Evolutionary conservation across 2,113 vertebrate species (phyloP).

Genomic region (Dromiciops gliroides): DNA sequence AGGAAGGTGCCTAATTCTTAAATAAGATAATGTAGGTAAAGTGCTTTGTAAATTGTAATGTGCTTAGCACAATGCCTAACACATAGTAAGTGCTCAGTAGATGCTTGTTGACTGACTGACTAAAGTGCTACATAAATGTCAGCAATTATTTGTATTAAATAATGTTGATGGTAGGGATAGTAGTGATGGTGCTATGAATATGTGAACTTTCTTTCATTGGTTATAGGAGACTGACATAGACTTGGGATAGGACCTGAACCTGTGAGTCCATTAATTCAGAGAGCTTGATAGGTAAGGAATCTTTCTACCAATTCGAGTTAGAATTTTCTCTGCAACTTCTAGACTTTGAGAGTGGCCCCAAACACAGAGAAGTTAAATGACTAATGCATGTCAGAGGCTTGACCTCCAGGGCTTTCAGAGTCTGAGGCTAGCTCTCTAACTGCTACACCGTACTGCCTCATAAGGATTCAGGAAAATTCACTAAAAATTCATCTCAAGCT

Average conservation of each 20-base stretch:
- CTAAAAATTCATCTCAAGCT: not conserved
- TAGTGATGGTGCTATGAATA: not conserved
- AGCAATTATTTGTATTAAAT: not conserved
- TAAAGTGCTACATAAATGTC: not conserved
- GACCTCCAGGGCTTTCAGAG: not conserved
- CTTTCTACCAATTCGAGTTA: not conserved
- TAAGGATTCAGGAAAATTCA: not conserved
- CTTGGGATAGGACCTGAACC: not conserved
- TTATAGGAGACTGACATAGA: not conserved
- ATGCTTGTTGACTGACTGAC: not conserved
- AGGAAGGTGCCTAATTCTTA: not conserved
- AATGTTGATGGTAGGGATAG: not conserved
- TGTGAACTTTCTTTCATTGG: not conserved
- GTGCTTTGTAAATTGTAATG: not conserved
- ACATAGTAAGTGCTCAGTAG: not conserved
- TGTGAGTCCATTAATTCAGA: not conserved
- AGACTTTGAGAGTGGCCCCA: not conserved
- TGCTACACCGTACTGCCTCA: not conserved
- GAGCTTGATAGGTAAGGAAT: not conserved
- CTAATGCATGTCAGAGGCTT: not conserved
- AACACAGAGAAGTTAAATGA: not conserved
- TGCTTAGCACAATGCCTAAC: not conserved
- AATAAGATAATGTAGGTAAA: not conserved
- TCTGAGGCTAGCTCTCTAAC: not conserved
- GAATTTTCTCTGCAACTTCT: not conserved